These are phyloP conservation scores for Myrmecobius fasciatus DNA, from an alignment of 2,113 vertebrate species.

Conservation along the genomic window DNA sequence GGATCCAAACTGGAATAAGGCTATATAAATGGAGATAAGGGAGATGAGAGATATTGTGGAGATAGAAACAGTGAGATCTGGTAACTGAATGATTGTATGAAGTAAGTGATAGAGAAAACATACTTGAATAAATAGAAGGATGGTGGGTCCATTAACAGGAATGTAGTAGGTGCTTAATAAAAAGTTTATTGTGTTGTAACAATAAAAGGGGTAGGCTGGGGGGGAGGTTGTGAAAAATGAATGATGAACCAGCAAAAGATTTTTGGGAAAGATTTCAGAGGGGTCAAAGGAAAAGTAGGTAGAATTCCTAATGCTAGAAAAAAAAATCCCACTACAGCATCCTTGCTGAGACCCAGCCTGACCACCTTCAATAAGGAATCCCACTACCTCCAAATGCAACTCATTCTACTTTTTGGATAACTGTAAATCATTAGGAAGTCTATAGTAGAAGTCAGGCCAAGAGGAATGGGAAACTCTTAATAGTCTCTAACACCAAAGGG, in stretches of 20 bases:
- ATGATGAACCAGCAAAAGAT: neutral
- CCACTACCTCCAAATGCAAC: no score
- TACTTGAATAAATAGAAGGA: neutral
- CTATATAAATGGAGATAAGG: neutral
- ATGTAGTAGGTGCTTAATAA: neutral
- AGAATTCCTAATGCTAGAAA: neutral
- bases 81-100: neutral
- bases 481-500: neutral
- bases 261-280: neutral
- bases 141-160: neutral
- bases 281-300: neutral
- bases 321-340: no score
- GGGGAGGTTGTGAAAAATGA: neutral
- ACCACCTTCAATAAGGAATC: no score
- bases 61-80: neutral
- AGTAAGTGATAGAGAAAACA: neutral
- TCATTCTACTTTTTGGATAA: no score
- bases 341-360: no score
- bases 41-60: neutral
- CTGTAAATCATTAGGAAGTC: no score
- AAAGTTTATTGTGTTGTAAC: neutral
- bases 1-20: neutral
- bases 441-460: neutral
- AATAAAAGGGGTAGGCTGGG: neutral
- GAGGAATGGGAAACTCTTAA: neutral